Conservation (phyloP, 2,888 invertebrate genomes). For the Antitype chi region DNA sequence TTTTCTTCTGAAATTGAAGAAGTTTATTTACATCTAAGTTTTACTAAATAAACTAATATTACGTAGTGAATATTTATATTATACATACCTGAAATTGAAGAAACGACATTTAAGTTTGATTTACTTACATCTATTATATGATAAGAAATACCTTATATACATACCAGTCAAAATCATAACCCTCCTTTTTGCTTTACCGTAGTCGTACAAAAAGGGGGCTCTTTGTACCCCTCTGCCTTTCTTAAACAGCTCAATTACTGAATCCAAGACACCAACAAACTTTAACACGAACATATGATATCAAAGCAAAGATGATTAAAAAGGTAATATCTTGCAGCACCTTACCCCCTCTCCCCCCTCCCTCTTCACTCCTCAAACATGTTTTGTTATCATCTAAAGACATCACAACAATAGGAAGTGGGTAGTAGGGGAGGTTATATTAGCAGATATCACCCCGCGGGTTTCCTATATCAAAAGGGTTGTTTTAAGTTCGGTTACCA, state of each 20-base stretch:
- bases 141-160: too few relatives aligned
- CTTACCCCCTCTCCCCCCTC: neutral
- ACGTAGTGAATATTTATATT: too few relatives aligned
- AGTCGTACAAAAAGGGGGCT: neutral
- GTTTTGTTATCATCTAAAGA: slow-evolving; percentile 45
- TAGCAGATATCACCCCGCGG: slow-evolving; percentile 69
- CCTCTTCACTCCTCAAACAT: slow-evolving; percentile 15
- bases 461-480: slow-evolving; percentile 72
- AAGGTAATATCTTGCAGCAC: slow-evolving; percentile 30
- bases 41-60: too few relatives aligned
- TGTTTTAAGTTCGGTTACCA: slow-evolving; percentile 60
- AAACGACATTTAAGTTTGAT: too few relatives aligned
- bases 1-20: too few relatives aligned
- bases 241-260: neutral
- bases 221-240: too few relatives aligned
- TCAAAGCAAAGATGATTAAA: slow-evolving; percentile 29
- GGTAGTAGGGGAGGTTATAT: slow-evolving; percentile 62
- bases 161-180: too few relatives aligned
- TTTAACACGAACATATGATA: neutral
- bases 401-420: slow-evolving; percentile 62
- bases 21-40: too few relatives aligned
- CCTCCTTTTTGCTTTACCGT: too few relatives aligned
- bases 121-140: too few relatives aligned
- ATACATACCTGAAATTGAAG: too few relatives aligned
- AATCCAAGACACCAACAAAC: neutral